Conservation (phyloP, 2,888 invertebrate species). For the Gastracanthus pulcherrimus region DNA sequence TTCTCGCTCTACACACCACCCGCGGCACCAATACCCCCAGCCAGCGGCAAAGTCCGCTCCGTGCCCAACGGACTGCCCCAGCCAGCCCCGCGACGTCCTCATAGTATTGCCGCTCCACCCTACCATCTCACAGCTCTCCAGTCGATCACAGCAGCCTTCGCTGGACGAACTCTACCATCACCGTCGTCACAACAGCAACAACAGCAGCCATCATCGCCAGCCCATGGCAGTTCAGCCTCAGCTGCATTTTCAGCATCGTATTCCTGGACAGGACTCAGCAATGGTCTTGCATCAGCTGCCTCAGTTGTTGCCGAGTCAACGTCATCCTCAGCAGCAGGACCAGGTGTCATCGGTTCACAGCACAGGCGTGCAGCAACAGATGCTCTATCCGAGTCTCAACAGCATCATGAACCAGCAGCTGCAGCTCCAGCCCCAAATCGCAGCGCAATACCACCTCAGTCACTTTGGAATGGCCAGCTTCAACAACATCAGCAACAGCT, state of each 20-base stretch:
- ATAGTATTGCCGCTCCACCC: slow-evolving; percentile 80
- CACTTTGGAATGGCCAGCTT: slow-evolving; percentile 76
- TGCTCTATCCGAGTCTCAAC: slow-evolving; percentile 22
- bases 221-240: slow-evolving; percentile 42
- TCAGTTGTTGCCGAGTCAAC: slow-evolving; percentile 48
- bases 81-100: slow-evolving; percentile 78
- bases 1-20: slow-evolving; percentile 82
- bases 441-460: slow-evolving; percentile 73
- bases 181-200: slow-evolving; percentile 46
- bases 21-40: slow-evolving; percentile 75
- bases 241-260: slow-evolving; percentile 53
- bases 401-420: slow-evolving; percentile 47
- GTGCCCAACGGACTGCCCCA: slow-evolving; percentile 73
- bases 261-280: slow-evolving; percentile 46
- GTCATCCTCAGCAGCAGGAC: slow-evolving; percentile 46
- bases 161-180: slow-evolving; percentile 54
- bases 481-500: slow-evolving; percentile 78
- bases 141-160: slow-evolving; percentile 54
- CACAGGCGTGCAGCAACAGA: slow-evolving; percentile 17
- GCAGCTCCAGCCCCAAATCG: slow-evolving; percentile 61
- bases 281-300: slow-evolving; percentile 48
- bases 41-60: slow-evolving; percentile 72
- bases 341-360: slow-evolving; percentile 46
- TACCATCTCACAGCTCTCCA: slow-evolving; percentile 79
- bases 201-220: slow-evolving; percentile 54